These are phyloP conservation scores for Mastomys natalensis DNA, from an alignment of 2,113 vertebrate genomes.

Conservation along the genomic window DNA sequence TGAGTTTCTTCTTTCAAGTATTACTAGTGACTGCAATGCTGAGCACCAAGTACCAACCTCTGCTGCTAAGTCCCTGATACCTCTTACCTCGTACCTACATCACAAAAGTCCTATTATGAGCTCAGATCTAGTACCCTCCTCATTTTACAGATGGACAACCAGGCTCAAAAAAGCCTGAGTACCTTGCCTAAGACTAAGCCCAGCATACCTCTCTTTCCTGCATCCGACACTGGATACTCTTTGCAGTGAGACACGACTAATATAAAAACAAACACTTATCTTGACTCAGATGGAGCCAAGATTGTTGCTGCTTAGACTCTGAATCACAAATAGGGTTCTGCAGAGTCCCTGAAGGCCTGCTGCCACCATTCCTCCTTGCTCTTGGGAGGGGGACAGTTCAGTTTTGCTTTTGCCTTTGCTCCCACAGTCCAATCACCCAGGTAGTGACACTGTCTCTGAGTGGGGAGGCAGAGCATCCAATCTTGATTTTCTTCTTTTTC, in stretches of 20 bases:
- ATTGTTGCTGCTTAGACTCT: background rate
- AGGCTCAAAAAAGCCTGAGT: constrained; percentile 22
- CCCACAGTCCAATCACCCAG: background rate
- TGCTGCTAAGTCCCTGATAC: constrained; percentile 1
- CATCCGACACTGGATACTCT: background rate
- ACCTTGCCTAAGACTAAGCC: constrained; percentile 3
- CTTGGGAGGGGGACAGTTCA: background rate
- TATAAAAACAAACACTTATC: constrained; percentile 19
- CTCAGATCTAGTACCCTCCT: background rate
- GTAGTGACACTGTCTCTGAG: background rate
- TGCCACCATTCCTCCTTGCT: background rate
- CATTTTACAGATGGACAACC: constrained; percentile 49
- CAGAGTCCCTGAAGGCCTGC: background rate
- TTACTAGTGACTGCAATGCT: constrained; percentile 19
- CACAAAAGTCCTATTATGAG: constrained; percentile 54
- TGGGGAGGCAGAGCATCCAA: background rate
- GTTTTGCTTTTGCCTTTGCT: constrained; percentile 46
- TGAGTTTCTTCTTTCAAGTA: constrained; percentile 46
- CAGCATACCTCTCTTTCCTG: constrained; percentile 20
- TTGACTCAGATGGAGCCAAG: background rate
- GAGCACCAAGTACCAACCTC: background rate
- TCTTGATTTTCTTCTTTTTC: background rate
- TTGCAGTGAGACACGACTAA: constrained; percentile 28
- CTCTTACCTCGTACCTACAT: background rate
- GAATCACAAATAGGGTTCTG: background rate